Percentiles rank a stretch among this genome's conserved stretches.
These are phyloP conservation scores for Rhyacichthys aspro DNA, from an alignment of 2,797 vertebrate genomes.

Conservation along the genomic window DNA sequence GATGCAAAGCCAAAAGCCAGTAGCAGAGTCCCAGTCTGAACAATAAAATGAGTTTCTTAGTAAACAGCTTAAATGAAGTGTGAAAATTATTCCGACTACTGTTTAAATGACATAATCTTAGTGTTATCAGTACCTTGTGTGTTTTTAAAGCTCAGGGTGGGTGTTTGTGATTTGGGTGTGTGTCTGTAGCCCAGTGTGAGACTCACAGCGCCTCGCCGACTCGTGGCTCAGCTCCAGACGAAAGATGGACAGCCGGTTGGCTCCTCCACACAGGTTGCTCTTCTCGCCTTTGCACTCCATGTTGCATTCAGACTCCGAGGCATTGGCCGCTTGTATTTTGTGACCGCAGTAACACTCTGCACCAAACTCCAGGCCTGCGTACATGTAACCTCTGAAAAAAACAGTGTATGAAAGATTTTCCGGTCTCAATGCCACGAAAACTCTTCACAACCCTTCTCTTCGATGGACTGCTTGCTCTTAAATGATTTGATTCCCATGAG, in stretches of 20 bases:
- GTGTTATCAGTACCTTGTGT: no score
- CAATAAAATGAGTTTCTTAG: no score
- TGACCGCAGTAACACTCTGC: conserved; percentile 98
- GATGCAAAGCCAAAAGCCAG: no score
- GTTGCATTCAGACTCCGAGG: conserved; percentile 88
- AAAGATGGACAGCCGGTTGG: conserved; percentile 93
- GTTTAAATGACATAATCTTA: no score
- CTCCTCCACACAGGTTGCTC: conserved; percentile 87
- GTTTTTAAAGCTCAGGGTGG: no score
- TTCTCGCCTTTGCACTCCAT: conserved; percentile 96
- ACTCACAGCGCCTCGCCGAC: conserved; percentile 92
- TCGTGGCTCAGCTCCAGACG: conserved; percentile 96
- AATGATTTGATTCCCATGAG: conserved; percentile 47
- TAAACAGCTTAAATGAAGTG: no score
- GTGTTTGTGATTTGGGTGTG: conserved; percentile 13
- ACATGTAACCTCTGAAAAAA: conserved; percentile 90
- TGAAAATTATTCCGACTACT: no score
- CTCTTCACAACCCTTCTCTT: conserved; percentile 3
- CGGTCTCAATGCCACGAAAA: conserved; percentile 18
- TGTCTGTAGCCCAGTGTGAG: conserved; percentile 5
- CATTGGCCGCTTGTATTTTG: conserved; percentile 90
- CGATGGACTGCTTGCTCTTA: conserved; percentile 10
- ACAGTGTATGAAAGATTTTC: background rate
- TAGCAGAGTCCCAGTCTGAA: no score
- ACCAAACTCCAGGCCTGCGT: conserved; percentile 94